Percentiles rank a stretch among this genome's conserved stretches.
Evolutionary conservation across 2,888 invertebrate species (phyloP).

Genomic region (Oscheius onirici): DNA sequence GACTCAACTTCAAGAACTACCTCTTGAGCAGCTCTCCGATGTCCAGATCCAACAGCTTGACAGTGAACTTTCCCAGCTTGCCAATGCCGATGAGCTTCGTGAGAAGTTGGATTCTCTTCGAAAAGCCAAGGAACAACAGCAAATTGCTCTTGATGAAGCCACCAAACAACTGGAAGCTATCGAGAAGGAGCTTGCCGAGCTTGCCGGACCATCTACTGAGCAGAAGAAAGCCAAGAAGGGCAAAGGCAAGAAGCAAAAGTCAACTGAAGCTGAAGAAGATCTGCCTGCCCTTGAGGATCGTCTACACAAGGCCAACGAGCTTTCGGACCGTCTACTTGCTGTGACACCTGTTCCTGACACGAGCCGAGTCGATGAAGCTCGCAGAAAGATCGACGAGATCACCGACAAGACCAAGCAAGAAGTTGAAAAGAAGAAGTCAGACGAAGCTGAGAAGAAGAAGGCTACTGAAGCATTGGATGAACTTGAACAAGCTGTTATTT

Average conservation of each 20-base stretch:
- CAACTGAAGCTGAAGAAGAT: conserved; percentile 2
- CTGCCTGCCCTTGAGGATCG: neutral
- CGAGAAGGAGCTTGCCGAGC: conserved; percentile 38
- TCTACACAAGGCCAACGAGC: conserved; percentile 2
- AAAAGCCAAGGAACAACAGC: conserved; percentile 37
- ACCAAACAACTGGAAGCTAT: conserved; percentile 2
- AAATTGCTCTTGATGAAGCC: neutral
- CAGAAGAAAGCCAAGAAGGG: conserved; percentile 36
- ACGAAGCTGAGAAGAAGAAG: conserved; percentile 4
- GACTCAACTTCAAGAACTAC: conserved; percentile 40
- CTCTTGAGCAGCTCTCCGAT: conserved; percentile 30
- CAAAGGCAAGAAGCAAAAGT: conserved; percentile 23
- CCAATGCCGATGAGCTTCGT: conserved; percentile 38
- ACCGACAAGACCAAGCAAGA: conserved; percentile 35
- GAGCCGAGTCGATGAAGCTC: neutral
- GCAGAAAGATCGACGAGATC: neutral
- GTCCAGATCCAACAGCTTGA: conserved; percentile 25
- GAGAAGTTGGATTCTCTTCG: conserved; percentile 31
- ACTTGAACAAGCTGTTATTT: conserved; percentile 40
- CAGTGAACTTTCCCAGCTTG: conserved; percentile 38
- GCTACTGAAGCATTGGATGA: conserved; percentile 41
- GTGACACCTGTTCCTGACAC: conserved; percentile 29
- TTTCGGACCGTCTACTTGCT: neutral
- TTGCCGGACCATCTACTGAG: conserved; percentile 34
- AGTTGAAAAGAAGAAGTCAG: conserved; percentile 22